Evolutionary conservation across 2,113 vertebrate genomes (phyloP).

Genomic region (Pantherophis guttatus): DNA sequence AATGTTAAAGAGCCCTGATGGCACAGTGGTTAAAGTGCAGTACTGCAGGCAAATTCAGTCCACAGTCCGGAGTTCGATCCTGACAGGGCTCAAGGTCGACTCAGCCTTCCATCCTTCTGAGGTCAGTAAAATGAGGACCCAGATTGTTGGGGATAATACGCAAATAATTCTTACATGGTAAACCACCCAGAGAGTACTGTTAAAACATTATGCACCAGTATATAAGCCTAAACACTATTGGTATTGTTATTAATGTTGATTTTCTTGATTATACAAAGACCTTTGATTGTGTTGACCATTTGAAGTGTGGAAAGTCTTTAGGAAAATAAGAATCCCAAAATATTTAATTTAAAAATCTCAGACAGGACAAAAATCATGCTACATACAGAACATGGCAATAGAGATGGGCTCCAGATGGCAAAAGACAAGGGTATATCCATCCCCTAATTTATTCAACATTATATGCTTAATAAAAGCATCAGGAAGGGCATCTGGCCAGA

Average conservation of each 20-base stretch:
- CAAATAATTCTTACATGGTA: not conserved
- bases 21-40: too few species aligned
- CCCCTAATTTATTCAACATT: not conserved
- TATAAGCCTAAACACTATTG: not conserved
- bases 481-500: not conserved
- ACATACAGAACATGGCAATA: not conserved
- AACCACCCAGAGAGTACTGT: not conserved
- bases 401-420: not conserved
- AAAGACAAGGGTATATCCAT: not conserved
- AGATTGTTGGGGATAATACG: not conserved
- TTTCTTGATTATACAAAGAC: not conserved
- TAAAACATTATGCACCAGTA: not conserved
- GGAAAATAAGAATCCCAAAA: not conserved
- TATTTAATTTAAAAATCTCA: not conserved
- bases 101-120: too few species aligned
- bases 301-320: not conserved
- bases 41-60: too few species aligned
- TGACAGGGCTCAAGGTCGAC: too few species aligned
- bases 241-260: not conserved
- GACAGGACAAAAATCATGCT: not conserved
- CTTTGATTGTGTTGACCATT: not conserved
- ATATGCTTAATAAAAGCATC: not conserved
- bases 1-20: not conserved
- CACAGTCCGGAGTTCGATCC: too few species aligned
- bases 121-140: too few species aligned